phyloP scores from a whole-genome alignment of 1,140 invertebrate genomes.

The Fopius arisanus region DNA sequence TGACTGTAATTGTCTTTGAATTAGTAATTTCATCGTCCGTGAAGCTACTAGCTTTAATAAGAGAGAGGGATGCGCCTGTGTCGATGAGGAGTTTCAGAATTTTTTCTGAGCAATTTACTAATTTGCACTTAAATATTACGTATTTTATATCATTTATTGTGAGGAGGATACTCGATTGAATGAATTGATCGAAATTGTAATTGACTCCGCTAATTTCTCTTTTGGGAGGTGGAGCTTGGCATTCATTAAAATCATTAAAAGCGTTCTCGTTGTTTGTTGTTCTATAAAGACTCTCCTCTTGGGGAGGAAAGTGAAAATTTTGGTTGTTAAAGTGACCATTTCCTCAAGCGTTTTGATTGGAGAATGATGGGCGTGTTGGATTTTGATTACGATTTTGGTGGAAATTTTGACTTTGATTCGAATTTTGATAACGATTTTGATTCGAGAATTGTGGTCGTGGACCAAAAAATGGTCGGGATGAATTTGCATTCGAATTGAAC shows the following conservation, averaged over 20 bases:
- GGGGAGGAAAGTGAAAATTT: not conserved
- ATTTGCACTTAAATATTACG: conserved; percentile 21
- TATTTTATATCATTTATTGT: conserved; percentile 23
- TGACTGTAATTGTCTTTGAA: conserved; percentile 19
- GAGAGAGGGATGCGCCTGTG: conserved; percentile 26
- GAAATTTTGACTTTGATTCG: not conserved
- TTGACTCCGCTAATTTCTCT: not conserved
- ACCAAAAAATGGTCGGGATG: not conserved
- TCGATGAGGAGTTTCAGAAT: conserved; percentile 28
- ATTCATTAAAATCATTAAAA: not conserved
- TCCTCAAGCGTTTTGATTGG: not conserved
- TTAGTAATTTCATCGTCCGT: conserved; percentile 13
- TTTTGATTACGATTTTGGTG: too few relatives aligned
- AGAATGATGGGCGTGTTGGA: not conserved
- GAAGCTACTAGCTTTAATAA: conserved; percentile 18
- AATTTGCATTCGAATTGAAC: not conserved
- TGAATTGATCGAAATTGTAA: not conserved
- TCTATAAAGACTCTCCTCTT: not conserved
- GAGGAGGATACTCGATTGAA: conserved; percentile 4
- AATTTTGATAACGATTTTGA: not conserved
- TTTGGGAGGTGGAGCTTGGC: not conserved
- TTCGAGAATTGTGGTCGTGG: not conserved
- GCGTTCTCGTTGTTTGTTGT: too few relatives aligned
- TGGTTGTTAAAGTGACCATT: not conserved
- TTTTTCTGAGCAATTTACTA: conserved; percentile 12